A percentile compares a stretch with the other conserved stretches of the same genome.
Evolutionary conservation across 2,888 invertebrate species (phyloP).

Genomic region (Polylopha cassiicola): DNA sequence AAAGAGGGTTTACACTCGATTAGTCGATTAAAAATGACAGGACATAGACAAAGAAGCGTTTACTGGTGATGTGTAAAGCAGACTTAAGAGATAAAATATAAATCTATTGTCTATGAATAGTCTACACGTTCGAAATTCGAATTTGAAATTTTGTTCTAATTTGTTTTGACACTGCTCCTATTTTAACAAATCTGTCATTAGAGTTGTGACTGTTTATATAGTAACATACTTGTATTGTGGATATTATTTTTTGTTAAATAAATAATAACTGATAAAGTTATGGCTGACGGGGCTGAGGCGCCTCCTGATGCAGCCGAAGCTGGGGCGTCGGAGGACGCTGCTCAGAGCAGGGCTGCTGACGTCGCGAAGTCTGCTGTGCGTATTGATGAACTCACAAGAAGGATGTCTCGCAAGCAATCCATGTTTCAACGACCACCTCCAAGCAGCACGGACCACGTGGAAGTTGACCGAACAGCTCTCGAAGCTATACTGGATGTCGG

Average conservation of each 20-base stretch:
- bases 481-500: slow-evolving; percentile 65
- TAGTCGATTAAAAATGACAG: too few relatives aligned
- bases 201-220: slow-evolving; percentile 1
- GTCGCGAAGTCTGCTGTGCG: slow-evolving; percentile 36
- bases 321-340: slow-evolving; percentile 22
- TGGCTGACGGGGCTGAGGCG: slow-evolving; percentile 39
- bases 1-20: too few relatives aligned
- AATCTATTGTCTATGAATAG: background rate
- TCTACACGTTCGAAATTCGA: slow-evolving; percentile 24
- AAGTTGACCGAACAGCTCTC: slow-evolving; percentile 59
- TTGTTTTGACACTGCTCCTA: slow-evolving; percentile 14
- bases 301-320: slow-evolving; percentile 28
- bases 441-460: slow-evolving; percentile 35
- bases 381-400: slow-evolving; percentile 36
- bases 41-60: too few relatives aligned
- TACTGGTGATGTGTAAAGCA: too few relatives aligned
- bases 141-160: slow-evolving; percentile 17
- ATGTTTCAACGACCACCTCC: slow-evolving; percentile 22
- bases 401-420: slow-evolving; percentile 36
- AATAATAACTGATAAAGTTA: slow-evolving; percentile 29
- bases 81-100: too few relatives aligned
- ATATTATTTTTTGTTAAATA: slow-evolving; percentile 21
- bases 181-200: slow-evolving; percentile 19
- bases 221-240: background rate
- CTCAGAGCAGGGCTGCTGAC: slow-evolving; percentile 32